These are phyloP conservation scores for Drosophila asahinai DNA, from an alignment of 1,140 invertebrate genomes.

Conservation along the genomic window DNA sequence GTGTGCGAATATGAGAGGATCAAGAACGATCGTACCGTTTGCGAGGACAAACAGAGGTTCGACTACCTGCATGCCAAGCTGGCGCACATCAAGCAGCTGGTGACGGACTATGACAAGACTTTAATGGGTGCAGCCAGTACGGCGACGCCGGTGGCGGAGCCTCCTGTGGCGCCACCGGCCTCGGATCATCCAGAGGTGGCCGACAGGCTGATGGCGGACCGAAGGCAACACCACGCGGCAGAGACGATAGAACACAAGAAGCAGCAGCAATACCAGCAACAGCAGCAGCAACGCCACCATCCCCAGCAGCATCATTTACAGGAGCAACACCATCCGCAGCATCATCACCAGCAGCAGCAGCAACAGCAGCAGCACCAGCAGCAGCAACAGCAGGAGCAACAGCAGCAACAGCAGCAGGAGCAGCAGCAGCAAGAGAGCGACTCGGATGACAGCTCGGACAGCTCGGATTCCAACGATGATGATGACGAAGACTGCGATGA, in stretches of 20 bases:
- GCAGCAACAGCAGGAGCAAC: slow-evolving; percentile 28
- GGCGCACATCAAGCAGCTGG: slow-evolving; percentile 94
- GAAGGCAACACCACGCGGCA: slow-evolving; percentile 58
- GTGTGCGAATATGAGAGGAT: slow-evolving; percentile 92
- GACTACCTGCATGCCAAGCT: slow-evolving; percentile 95
- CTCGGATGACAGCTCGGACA: slow-evolving; percentile 75
- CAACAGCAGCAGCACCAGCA: slow-evolving; percentile 35
- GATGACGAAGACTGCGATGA: slow-evolving; percentile 68
- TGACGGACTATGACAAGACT: slow-evolving; percentile 91
- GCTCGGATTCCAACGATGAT: slow-evolving; percentile 78
- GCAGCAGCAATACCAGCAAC: not conserved
- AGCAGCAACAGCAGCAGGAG: slow-evolving; percentile 32
- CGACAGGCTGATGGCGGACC: slow-evolving; percentile 23
- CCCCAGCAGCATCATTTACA: slow-evolving; percentile 31
- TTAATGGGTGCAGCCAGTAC: slow-evolving; percentile 59
- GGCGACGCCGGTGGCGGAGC: not conserved
- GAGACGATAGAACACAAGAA: slow-evolving; percentile 64
- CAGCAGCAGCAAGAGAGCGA: slow-evolving; percentile 59
- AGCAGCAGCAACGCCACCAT: slow-evolving; percentile 28
- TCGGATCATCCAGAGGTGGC: slow-evolving; percentile 15
- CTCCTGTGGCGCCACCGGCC: slow-evolving; percentile 17
- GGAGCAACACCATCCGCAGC: slow-evolving; percentile 32
- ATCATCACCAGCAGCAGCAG: slow-evolving; percentile 5
- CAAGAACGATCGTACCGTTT: slow-evolving; percentile 90
- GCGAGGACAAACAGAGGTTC: slow-evolving; percentile 90